Evolutionary conservation across 2,797 vertebrate genomes (phyloP).

Genomic region (Epinephelus awoara): DNA sequence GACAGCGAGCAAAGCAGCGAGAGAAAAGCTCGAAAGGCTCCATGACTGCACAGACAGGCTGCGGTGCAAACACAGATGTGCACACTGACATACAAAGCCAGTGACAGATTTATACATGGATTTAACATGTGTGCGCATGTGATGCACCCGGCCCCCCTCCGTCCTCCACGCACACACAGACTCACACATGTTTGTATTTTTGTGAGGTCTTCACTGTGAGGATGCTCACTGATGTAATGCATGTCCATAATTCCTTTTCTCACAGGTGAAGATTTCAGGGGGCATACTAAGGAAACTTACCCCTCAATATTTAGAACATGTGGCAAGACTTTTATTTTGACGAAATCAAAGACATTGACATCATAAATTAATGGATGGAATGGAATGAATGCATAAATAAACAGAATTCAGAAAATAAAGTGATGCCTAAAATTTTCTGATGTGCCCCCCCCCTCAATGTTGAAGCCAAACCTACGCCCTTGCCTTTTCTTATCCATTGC

Average conservation of each 20-base stretch:
- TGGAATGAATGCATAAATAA: no score
- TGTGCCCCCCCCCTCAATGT: no score
- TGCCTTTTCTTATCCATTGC: neutral
- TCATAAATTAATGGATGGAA: no score
- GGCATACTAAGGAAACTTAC: no score
- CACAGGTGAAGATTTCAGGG: no score
- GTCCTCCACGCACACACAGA: neutral
- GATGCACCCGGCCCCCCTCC: neutral
- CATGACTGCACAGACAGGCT: slow-evolving; percentile 32
- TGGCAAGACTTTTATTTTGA: no score
- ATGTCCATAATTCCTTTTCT: neutral
- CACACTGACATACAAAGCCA: slow-evolving; percentile 26
- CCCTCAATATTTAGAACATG: no score
- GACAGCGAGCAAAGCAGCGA: slow-evolving; percentile 62
- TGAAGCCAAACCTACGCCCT: no score
- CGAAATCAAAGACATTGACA: no score
- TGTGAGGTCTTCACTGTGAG: neutral
- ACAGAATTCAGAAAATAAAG: no score
- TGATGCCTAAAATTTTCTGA: no score
- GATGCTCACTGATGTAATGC: neutral
- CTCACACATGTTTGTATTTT: neutral
- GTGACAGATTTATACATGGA: slow-evolving; percentile 31
- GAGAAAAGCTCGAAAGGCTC: slow-evolving; percentile 41
- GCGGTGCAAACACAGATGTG: slow-evolving; percentile 19
- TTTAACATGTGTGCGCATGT: slow-evolving; percentile 35